Conservation (phyloP, 2,888 invertebrate genomes). For the Artemia sinica region DNA sequence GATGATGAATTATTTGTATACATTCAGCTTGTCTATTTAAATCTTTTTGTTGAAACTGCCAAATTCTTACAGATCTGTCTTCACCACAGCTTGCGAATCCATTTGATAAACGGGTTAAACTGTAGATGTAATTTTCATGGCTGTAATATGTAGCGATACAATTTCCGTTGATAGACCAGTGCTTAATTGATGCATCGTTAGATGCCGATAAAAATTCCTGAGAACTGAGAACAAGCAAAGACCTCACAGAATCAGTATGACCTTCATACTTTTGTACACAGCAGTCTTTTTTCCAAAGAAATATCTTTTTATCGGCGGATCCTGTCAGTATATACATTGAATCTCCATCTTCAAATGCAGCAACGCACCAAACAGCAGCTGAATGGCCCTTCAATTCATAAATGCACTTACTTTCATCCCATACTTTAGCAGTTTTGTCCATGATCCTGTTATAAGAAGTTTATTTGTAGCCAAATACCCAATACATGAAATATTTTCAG, state of each 20-base stretch:
- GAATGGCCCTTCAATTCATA: conserved; percentile 49
- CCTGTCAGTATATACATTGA: conserved; percentile 47
- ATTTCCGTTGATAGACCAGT: conserved; percentile 63
- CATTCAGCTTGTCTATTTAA: conserved; percentile 13
- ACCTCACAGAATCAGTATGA: conserved; percentile 82
- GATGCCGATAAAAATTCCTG: conserved; percentile 69
- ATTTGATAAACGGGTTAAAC: conserved; percentile 33
- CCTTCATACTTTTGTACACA: conserved; percentile 49
- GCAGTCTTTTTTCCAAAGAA: conserved; percentile 59
- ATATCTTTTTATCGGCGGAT: conserved; percentile 78
- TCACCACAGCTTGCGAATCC: conserved; percentile 70
- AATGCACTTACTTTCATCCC: conserved; percentile 43
- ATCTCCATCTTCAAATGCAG: conserved; percentile 12
- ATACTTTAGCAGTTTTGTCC: conserved; percentile 73
- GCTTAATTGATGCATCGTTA: conserved; percentile 71
- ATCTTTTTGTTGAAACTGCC: conserved; percentile 46
- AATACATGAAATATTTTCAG: conserved; percentile 32
- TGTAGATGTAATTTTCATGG: conserved; percentile 74
- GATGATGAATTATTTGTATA: conserved; percentile 41
- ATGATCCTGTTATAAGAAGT: conserved; percentile 64
- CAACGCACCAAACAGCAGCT: conserved; percentile 34
- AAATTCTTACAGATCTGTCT: conserved; percentile 64
- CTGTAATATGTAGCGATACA: conserved; percentile 58
- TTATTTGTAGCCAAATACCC: conserved; percentile 35
- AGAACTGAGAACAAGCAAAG: conserved; percentile 48